Evolutionary conservation across 2,113 vertebrate genomes (phyloP).

Genomic region (Aphelocoma coerulescens): DNA sequence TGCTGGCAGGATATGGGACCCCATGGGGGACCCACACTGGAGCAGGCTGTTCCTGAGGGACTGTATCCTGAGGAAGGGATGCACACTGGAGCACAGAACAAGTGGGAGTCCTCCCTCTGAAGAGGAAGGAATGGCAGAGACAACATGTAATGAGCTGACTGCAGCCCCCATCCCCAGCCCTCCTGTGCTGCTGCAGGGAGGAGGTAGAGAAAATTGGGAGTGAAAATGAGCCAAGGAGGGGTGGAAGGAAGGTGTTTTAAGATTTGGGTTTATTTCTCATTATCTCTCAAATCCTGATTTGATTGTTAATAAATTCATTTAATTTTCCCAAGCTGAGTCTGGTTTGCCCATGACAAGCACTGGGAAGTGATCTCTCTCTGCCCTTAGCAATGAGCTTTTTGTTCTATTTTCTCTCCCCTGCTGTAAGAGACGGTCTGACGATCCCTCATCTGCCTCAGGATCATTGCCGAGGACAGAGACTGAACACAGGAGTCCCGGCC

Average conservation of each 20-base stretch:
- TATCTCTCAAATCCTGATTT: neutral
- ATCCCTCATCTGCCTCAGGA: too few relatives aligned
- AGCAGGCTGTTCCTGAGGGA: neutral
- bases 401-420: neutral
- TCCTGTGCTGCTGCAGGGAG: neutral
- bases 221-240: neutral
- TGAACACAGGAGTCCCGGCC: too few relatives aligned
- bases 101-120: too few relatives aligned
- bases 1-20: neutral
- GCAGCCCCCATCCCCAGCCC: too few relatives aligned
- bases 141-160: neutral
- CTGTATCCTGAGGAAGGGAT: neutral
- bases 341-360: neutral
- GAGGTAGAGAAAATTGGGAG: neutral
- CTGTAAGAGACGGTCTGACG: too few relatives aligned
- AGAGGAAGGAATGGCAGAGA: neutral
- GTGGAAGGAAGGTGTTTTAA: neutral
- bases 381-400: neutral
- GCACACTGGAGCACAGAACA: neutral
- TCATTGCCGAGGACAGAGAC: too few relatives aligned
- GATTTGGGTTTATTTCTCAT: neutral
- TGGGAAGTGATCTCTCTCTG: neutral
- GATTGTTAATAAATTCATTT: neutral
- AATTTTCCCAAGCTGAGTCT: neutral
- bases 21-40: neutral